A percentile compares a stretch with the other conserved stretches of the same genome.
Evolutionary conservation across 1,140 invertebrate genomes (phyloP).

Genomic region (Aleiodes sp.): DNA sequence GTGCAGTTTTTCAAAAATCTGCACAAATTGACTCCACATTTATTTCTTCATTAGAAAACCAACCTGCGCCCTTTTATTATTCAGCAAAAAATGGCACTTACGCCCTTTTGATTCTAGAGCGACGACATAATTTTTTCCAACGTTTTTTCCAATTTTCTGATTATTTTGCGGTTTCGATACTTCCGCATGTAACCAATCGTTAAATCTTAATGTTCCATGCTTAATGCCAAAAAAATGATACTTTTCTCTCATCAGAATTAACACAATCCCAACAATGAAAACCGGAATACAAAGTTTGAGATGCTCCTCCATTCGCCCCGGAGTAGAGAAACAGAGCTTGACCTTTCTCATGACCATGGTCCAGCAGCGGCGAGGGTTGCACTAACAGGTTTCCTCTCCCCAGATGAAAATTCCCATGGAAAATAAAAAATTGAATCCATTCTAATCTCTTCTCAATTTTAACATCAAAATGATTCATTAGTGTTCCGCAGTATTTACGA

Average conservation of each 20-base stretch:
- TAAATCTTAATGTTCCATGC: no score
- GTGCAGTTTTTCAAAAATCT: no score
- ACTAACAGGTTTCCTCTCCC: not conserved
- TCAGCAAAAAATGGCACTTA: no score
- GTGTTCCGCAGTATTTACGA: not conserved
- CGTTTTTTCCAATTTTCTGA: no score
- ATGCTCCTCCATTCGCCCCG: not conserved
- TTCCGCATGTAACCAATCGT: no score
- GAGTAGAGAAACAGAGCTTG: not conserved
- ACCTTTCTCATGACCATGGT: slow-evolving; percentile 23
- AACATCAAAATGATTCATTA: not conserved
- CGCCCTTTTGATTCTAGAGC: no score
- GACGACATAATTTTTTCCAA: no score
- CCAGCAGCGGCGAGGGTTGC: not conserved
- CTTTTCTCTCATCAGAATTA: not conserved
- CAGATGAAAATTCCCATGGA: not conserved
- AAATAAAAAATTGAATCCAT: not conserved
- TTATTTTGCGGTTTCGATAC: no score
- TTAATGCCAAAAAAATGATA: no score
- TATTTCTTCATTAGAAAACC: no score
- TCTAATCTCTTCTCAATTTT: not conserved
- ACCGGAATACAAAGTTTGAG: not conserved
- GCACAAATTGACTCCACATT: no score
- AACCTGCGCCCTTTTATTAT: no score
- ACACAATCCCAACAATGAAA: not conserved